These are phyloP conservation scores for Phataginus tricuspis DNA, from an alignment of 2,797 vertebrate genomes.

Conservation along the genomic window DNA sequence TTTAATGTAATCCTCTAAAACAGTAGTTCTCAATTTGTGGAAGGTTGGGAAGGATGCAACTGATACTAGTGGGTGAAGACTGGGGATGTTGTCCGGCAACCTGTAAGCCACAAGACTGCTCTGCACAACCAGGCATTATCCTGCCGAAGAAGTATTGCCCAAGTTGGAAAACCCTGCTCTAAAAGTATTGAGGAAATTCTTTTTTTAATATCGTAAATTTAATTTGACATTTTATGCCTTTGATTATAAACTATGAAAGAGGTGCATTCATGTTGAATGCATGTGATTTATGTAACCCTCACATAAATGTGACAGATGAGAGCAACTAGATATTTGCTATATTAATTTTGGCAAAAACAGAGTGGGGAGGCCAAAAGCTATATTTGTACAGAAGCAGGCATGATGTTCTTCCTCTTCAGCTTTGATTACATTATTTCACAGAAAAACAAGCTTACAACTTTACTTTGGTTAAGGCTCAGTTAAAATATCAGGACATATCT, in stretches of 20 bases:
- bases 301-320: slow-evolving; percentile 35
- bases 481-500: neutral
- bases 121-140: neutral
- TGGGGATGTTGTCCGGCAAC: neutral
- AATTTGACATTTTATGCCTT: slow-evolving; percentile 46
- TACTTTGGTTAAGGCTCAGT: slow-evolving; percentile 21
- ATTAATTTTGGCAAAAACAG: slow-evolving; percentile 22
- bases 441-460: slow-evolving; percentile 48
- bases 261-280: slow-evolving; percentile 34
- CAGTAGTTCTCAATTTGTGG: neutral
- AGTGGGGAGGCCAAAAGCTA: slow-evolving; percentile 47
- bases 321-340: slow-evolving; percentile 55
- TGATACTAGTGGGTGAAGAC: neutral
- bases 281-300: slow-evolving; percentile 28
- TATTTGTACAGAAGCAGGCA: slow-evolving; percentile 52
- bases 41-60: neutral
- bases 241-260: slow-evolving; percentile 4
- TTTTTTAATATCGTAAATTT: slow-evolving; percentile 46
- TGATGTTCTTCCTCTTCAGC: slow-evolving; percentile 37
- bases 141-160: neutral
- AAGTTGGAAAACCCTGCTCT: neutral
- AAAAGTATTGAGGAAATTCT: slow-evolving; percentile 4
- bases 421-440: slow-evolving; percentile 51
- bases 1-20: neutral
- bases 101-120: neutral